Base-by-base conservation (phyloP, 53 echinoderm and acorn worm genomes). In the Henricia sp. region DNA sequence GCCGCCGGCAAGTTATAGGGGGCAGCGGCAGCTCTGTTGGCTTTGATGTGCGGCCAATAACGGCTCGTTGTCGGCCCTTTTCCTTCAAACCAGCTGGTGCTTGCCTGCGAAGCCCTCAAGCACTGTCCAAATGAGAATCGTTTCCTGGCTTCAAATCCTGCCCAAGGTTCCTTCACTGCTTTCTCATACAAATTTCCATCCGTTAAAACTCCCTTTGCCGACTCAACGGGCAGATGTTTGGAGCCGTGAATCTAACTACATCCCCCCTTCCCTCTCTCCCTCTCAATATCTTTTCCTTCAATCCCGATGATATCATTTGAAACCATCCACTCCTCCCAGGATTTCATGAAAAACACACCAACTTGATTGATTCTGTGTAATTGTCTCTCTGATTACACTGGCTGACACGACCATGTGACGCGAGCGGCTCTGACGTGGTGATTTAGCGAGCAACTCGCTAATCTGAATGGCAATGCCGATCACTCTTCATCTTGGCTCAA, bases 31-130 rank as follows among this genome's bases (percentile, higher is more conserved):
- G 63, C 80, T 64, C 80, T 28, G 63, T 50, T 64, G 50, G 80
- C 80, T 80, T 80, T 80, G 80, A 80, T 80, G 80, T 80, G 80
- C 80, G 63, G 80, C 80, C 80, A 80, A 80, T 80, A 80, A 80
- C 48, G 46, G n/a, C 63, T 80, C 44, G 80, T 64, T 64, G 64
- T n/a, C n/a, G n/a, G n/a, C n/a, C 57, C 63, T 80, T 64, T 64
- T 80, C 80, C 80, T 64, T 64, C 63, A 46, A 42, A 80, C 80
- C 80, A 80, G 80, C 80, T 80, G 80, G 80, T 80, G 62, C 63
- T 80, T 62, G 80, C 80, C 64, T 34, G 30, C 48, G 9, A 80
- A 27, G 44, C 63, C 80, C 80, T 80, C 64, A 3, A 80, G 80
- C 80, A 42, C 33, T 64, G 80, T 80, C 80, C 80, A 80, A 80